phyloP scores from a whole-genome alignment of 2,888 invertebrate species.

The Drosophila acutilabella region DNA sequence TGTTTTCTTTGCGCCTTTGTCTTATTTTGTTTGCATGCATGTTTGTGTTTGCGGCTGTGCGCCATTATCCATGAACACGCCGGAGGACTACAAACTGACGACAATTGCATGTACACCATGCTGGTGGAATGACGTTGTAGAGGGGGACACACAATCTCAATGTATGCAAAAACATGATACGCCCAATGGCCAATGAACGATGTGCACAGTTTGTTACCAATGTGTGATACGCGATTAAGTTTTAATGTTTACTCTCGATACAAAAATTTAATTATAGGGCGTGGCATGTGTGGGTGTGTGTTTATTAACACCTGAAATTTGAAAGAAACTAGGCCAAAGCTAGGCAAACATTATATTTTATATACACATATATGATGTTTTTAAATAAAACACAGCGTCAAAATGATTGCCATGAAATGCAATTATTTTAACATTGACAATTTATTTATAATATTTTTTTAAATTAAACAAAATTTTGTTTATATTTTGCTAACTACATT shows the following conservation, averaged over 20 bases:
- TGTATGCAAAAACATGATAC: conserved; percentile 64
- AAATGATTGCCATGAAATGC: neutral
- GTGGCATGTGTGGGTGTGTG: neutral
- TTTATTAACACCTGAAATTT: conserved; percentile 16
- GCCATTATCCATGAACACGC: conserved; percentile 50
- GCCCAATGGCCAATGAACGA: conserved; percentile 48
- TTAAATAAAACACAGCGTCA: neutral
- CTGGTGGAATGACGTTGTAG: no score
- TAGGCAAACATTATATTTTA: neutral
- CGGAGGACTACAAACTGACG: conserved; percentile 17
- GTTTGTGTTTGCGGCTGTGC: conserved; percentile 61
- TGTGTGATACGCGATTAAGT: conserved; percentile 73
- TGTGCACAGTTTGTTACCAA: conserved; percentile 61
- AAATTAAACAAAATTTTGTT: no score
- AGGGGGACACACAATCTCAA: conserved; percentile 45
- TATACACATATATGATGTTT: neutral
- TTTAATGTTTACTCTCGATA: conserved; percentile 60
- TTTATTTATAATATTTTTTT: no score
- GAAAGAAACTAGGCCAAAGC: conserved; percentile 8
- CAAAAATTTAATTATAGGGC: conserved; percentile 18
- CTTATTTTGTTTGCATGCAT: conserved; percentile 29
- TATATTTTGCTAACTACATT: no score
- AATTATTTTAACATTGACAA: neutral
- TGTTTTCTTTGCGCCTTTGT: conserved; percentile 25
- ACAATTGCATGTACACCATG: neutral